These are phyloP conservation scores for Mystacides longicornis DNA, from an alignment of 2,888 invertebrate species.

Conservation along the genomic window DNA sequence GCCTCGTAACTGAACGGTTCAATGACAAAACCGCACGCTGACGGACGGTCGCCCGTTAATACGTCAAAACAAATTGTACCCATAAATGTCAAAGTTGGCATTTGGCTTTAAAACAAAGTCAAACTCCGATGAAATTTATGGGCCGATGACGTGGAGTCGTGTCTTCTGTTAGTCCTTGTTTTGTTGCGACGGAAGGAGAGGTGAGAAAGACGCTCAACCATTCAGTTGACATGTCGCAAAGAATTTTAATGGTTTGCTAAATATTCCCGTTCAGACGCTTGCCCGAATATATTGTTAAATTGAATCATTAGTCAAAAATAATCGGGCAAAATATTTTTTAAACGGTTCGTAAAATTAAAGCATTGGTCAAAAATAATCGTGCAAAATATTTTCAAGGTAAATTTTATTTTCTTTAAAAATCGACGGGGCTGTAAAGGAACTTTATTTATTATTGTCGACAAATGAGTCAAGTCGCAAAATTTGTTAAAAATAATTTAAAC, in stretches of 20 bases:
- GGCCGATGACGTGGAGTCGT: not conserved
- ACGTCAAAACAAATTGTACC: not conserved
- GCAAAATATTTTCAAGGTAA: too few species aligned
- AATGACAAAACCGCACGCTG: not conserved
- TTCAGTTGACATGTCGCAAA: conserved; percentile 17
- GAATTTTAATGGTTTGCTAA: conserved; percentile 24
- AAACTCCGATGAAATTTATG: conserved; percentile 5
- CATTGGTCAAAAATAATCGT: too few species aligned
- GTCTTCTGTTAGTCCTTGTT: not conserved
- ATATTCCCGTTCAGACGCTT: conserved; percentile 12
- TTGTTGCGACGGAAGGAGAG: conserved; percentile 17
- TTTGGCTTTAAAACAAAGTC: conserved; percentile 2
- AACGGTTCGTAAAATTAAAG: too few species aligned
- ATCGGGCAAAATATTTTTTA: too few species aligned
- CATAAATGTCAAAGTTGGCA: conserved; percentile 1
- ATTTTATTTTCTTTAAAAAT: too few species aligned
- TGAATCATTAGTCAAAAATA: too few species aligned
- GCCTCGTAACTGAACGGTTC: too few species aligned
- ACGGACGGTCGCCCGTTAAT: not conserved
- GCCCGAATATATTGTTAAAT: too few species aligned
- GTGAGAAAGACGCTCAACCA: conserved; percentile 22
- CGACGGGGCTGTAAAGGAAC: too few species aligned
- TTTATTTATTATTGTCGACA: too few species aligned
- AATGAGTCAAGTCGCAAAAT: too few species aligned
- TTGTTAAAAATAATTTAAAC: too few species aligned